phyloP scores from a whole-genome alignment of 2,113 vertebrate genomes.

The Pachyramphus minor region DNA sequence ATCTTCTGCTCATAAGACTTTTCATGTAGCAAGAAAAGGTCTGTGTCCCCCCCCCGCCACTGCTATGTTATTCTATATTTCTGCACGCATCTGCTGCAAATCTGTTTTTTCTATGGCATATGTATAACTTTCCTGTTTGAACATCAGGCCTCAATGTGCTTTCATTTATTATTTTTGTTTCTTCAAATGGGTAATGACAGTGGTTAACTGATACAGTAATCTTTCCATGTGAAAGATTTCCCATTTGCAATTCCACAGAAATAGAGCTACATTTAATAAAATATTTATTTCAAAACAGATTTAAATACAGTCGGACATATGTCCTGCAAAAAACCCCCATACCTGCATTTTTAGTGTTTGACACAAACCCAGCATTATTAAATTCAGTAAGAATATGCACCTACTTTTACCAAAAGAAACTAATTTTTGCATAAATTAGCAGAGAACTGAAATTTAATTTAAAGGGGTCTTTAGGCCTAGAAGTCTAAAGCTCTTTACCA shows the following conservation, averaged over 20 bases:
- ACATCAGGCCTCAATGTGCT: background rate
- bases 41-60: background rate
- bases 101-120: background rate
- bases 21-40: background rate
- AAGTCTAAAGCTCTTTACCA: background rate
- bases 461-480: background rate
- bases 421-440: background rate
- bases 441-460: background rate
- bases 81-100: background rate
- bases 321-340: background rate
- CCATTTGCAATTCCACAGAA: background rate
- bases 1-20: background rate
- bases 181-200: background rate
- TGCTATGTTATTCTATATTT: background rate
- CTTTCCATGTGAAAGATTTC: background rate
- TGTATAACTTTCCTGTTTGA: background rate
- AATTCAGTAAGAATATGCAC: background rate
- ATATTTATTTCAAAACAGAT: background rate
- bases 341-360: background rate
- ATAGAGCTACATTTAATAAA: background rate
- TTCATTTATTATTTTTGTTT: background rate
- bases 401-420: background rate
- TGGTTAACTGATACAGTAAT: background rate
- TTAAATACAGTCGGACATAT: background rate
- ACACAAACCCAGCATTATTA: background rate